A percentile compares a stretch with the other conserved stretches of the same genome.
phyloP scores from a whole-genome alignment of 2,113 vertebrate genomes.

The Phodopus roborovskii region DNA sequence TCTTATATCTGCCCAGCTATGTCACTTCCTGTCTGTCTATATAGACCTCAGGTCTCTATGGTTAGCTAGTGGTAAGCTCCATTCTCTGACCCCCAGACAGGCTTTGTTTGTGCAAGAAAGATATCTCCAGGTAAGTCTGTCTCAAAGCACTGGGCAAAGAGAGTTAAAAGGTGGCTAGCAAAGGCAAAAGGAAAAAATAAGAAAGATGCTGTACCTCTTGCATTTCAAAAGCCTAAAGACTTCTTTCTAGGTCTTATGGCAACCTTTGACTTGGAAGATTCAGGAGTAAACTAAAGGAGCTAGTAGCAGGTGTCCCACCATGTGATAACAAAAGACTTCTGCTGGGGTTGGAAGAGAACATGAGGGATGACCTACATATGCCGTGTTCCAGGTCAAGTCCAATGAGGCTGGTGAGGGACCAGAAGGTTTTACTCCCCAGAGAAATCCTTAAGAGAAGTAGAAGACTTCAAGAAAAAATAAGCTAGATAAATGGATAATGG shows the following conservation, averaged over 20 bases:
- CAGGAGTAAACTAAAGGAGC: background rate
- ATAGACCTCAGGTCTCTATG: no score
- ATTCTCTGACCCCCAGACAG: no score
- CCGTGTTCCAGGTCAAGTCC: background rate
- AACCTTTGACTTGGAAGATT: slow-evolving; percentile 7
- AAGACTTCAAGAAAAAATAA: background rate
- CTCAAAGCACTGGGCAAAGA: background rate
- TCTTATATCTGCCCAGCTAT: no score
- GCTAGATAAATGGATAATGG: background rate
- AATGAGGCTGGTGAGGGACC: background rate
- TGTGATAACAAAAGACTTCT: background rate
- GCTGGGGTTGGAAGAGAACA: background rate
- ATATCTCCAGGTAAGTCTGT: no score
- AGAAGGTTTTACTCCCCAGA: background rate
- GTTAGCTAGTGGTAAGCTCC: no score
- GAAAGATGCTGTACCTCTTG: background rate
- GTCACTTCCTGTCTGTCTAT: no score
- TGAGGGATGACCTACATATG: background rate
- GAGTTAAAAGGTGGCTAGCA: background rate
- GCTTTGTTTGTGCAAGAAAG: no score
- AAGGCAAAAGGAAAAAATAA: no score
- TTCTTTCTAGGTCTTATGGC: background rate
- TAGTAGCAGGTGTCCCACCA: background rate
- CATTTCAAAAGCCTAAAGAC: slow-evolving; percentile 17
- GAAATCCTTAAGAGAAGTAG: background rate